These are phyloP conservation scores for Cydia amplana DNA, from an alignment of 1,140 invertebrate genomes.

Conservation along the genomic window DNA sequence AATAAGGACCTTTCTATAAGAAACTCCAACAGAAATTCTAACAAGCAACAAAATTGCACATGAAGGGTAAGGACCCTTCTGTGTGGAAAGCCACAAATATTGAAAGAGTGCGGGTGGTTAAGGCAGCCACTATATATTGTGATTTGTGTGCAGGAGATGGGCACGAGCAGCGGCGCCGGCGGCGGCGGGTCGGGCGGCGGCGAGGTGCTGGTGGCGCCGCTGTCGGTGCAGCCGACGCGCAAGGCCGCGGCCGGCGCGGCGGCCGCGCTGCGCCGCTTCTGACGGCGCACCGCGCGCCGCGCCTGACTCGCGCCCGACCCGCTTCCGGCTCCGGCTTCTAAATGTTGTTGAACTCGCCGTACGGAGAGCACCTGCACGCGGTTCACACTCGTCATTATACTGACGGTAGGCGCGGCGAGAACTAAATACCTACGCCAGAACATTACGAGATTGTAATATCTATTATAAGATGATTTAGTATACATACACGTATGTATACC, in stretches of 20 bases:
- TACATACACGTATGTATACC: neutral
- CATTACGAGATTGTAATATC: neutral
- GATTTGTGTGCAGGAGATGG: constrained; percentile 58
- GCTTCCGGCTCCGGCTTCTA: neutral
- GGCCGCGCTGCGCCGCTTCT: constrained; percentile 71
- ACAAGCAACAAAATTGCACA: no score
- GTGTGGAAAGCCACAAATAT: no score
- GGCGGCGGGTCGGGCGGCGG: constrained; percentile 80
- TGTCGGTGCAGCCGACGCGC: constrained; percentile 89
- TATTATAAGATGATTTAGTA: neutral
- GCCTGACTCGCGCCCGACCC: constrained; percentile 35
- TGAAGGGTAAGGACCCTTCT: no score
- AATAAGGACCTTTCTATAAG: no score
- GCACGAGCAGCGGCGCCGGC: constrained; percentile 78
- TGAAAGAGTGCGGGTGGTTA: neutral
- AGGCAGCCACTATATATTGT: neutral
- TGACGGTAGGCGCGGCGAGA: constrained; percentile 20
- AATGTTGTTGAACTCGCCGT: constrained; percentile 6
- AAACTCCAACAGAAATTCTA: no score
- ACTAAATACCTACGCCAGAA: neutral
- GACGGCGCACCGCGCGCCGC: constrained; percentile 56
- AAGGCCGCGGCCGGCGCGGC: constrained; percentile 80
- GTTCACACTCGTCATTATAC: no score
- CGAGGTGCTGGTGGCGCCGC: constrained; percentile 85
- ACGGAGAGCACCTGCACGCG: neutral